These are phyloP conservation scores for Pao palembangensis DNA, from an alignment of 2,113 vertebrate species.

Conservation along the genomic window DNA sequence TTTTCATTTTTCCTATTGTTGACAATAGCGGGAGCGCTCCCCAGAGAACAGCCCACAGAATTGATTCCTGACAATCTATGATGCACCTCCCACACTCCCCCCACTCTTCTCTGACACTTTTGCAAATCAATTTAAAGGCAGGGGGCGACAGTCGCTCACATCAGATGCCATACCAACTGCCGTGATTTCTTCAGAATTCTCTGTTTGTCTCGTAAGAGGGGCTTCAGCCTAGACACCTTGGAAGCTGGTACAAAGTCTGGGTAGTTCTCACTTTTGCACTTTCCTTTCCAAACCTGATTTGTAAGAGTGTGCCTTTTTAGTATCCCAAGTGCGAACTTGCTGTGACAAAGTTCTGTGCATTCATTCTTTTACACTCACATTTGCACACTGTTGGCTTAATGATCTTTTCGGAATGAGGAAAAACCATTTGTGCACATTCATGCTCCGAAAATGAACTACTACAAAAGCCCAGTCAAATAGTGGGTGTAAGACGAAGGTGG, in stretches of 20 bases:
- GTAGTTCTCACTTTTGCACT: no score
- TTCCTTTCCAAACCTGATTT: no score
- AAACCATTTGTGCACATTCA: no score
- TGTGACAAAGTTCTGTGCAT: no score
- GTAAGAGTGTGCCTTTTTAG: not conserved
- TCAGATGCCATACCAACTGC: constrained; percentile 68
- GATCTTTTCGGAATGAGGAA: no score
- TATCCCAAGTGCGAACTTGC: no score
- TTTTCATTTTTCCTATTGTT: constrained; percentile 72
- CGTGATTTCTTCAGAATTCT: constrained; percentile 74
- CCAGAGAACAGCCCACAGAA: constrained; percentile 67
- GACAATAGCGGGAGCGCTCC: constrained; percentile 64
- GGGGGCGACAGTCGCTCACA: constrained; percentile 69
- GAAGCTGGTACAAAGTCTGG: not conserved
- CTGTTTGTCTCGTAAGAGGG: constrained; percentile 63
- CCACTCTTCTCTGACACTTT: constrained; percentile 63
- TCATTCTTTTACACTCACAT: no score
- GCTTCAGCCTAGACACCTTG: constrained; percentile 50
- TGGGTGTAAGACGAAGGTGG: no score
- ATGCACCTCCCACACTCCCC: constrained; percentile 66
- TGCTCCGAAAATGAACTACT: no score
- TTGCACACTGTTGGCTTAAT: no score
- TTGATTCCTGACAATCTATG: constrained; percentile 77
- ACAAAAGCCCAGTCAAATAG: no score
- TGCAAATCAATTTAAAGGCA: constrained; percentile 77